Conservation (phyloP, 2,797 vertebrate genomes). For the Mionectes olivaceus region DNA sequence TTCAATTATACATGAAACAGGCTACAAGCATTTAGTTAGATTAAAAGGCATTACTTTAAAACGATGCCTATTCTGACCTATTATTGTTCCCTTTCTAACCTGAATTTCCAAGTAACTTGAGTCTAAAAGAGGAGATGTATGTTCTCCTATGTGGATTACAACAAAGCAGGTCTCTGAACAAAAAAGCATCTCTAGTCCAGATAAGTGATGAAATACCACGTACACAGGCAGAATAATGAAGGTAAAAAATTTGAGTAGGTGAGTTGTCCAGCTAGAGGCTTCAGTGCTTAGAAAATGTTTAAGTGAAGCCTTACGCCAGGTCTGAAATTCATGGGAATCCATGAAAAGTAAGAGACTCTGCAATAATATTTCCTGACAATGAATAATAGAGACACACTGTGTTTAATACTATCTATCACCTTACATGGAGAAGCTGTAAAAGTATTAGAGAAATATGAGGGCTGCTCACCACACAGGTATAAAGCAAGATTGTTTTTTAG, state of each 20-base stretch:
- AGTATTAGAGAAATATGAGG: not conserved
- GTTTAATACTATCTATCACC: not conserved
- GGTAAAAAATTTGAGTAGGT: not conserved
- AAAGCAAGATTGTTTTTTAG: not conserved
- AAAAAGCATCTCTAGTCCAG: not conserved
- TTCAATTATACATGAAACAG: not conserved
- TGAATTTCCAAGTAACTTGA: not conserved
- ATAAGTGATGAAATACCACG: not conserved
- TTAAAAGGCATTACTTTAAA: not conserved
- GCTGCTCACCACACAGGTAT: not conserved
- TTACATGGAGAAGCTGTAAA: not conserved
- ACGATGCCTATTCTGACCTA: not conserved
- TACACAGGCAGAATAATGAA: not conserved
- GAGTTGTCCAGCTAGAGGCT: not conserved
- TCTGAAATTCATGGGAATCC: not conserved
- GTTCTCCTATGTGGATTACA: not conserved
- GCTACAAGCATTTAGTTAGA: slow-evolving; percentile 3
- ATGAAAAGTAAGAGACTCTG: not conserved
- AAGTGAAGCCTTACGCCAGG: not conserved
- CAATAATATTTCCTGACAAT: not conserved
- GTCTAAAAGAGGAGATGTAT: not conserved
- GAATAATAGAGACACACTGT: not conserved
- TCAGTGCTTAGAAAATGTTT: not conserved
- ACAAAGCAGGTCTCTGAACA: not conserved
- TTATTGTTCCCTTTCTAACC: not conserved